Evolutionary conservation across 1,140 invertebrate species (phyloP).

Genomic region (Tenebrio molitor): DNA sequence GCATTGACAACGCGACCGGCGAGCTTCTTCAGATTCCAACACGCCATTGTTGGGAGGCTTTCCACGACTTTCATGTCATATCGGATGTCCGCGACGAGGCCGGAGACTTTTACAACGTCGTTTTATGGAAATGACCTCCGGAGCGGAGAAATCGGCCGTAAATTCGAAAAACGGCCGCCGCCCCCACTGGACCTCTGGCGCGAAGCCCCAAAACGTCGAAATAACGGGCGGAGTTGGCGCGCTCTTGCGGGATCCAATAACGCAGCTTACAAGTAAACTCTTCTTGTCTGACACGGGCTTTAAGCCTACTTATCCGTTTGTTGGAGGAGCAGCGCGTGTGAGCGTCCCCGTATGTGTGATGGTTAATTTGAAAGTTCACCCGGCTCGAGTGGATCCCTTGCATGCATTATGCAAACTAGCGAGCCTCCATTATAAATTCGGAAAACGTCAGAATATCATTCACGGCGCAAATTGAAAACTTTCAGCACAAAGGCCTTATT

Average conservation of each 20-base stretch:
- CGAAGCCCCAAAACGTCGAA: too few relatives aligned
- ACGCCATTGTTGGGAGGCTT: conserved; percentile 39
- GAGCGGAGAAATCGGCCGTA: not conserved
- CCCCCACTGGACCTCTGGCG: too few relatives aligned
- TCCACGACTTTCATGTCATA: conserved; percentile 32
- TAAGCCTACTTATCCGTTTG: conserved; percentile 13
- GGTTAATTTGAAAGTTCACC: conserved; percentile 20
- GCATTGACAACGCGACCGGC: conserved; percentile 15
- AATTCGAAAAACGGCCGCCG: too few relatives aligned
- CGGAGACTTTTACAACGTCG: not conserved
- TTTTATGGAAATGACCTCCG: not conserved
- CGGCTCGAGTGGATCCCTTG: not conserved
- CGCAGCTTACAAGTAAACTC: conserved; percentile 15
- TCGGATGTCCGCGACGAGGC: not conserved
- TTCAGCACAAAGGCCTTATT: conserved; percentile 25
- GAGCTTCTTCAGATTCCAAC: conserved; percentile 49
- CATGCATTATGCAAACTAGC: conserved; percentile 33
- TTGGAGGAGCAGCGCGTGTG: not conserved
- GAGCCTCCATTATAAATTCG: conserved; percentile 28
- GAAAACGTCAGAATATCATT: conserved; percentile 25
- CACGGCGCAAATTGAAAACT: conserved; percentile 48
- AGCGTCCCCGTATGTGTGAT: conserved; percentile 9
- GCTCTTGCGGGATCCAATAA: not conserved
- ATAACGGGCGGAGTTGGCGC: too few relatives aligned
- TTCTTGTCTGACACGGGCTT: conserved; percentile 25